phyloP scores from a whole-genome alignment of 2,113 vertebrate genomes.

The Trachemys scripta region DNA sequence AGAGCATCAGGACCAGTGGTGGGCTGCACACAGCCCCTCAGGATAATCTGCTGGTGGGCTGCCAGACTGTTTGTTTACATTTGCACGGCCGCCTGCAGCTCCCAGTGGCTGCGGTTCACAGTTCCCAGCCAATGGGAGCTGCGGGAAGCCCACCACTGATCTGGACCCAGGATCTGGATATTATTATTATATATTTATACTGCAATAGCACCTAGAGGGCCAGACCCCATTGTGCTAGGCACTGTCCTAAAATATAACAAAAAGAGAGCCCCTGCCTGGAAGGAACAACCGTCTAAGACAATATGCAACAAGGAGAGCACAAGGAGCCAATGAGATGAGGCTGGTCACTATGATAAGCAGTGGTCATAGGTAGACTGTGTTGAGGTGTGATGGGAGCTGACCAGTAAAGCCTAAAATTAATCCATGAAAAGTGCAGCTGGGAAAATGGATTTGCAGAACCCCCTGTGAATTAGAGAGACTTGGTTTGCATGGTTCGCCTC shows the following conservation, averaged over 20 bases:
- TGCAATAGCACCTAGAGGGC: not conserved
- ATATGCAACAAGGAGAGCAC: not conserved
- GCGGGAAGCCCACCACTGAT: too few relatives aligned
- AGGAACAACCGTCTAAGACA: rapidly evolving
- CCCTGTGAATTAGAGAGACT: not conserved
- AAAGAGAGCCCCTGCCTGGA: not conserved
- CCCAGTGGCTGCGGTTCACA: too few relatives aligned
- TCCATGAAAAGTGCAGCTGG: not conserved
- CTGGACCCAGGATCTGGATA: not conserved
- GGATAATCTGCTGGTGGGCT: too few relatives aligned
- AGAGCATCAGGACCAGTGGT: not conserved
- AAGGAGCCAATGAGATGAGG: rapidly evolving
- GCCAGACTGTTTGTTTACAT: too few relatives aligned
- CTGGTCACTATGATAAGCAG: not conserved
- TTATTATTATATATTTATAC: not conserved
- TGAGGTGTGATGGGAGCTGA: not conserved
- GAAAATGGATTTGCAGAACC: not conserved
- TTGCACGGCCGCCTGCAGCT: too few relatives aligned
- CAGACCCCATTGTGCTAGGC: not conserved
- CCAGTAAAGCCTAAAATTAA: rapidly evolving
- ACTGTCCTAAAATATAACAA: not conserved
- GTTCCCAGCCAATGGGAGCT: too few relatives aligned
- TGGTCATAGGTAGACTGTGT: not conserved
- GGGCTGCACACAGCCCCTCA: too few relatives aligned
- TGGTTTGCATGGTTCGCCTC: not conserved